Base-by-base conservation (phyloP, 2,113 vertebrate genomes). In the Casuarius casuarius region DNA sequence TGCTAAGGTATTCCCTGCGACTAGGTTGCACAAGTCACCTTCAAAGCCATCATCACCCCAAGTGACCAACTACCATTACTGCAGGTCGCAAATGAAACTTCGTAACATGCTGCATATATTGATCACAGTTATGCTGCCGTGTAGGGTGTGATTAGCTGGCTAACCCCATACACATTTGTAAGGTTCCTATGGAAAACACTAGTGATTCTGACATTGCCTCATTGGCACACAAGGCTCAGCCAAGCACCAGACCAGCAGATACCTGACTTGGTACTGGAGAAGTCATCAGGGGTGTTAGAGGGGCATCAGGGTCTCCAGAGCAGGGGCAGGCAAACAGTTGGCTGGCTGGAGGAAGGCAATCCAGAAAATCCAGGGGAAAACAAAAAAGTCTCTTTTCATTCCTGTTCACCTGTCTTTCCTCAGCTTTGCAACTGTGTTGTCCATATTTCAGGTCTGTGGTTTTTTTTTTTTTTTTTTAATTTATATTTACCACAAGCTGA, bases 11-110 rank as follows among this genome's bases (percentile, higher is more conserved):
- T 19, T 72, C 33, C 84, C 73, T 46, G 9, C 10, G 59, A 91
- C 65, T 61, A 68, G 48, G 14, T 11, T 58, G 54, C 61, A 61
- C 40, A 72, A 86, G 33, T 33, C 15, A 38, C 71, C 62, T 77
- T 73, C n/a, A 68, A 65, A 74, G 12, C 1, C 3, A n/a, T 3
- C 4, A 2, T 23, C 67, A 48, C 44, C 19, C 26, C 0, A 0
- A 61, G 58, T 6, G 70, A 68, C 56, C 46, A 29, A 74, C 54
- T 33, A 22, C 44, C 1, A 1, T 35, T 52, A 48, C 2, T 29
- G 38, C 65, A 33, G 29, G 15, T 74, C 59, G 46, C 17, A 33
- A 14, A 42, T 9, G 23, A 72, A 78, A 40, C 29, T 54, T 48
- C n/a, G 22, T 1, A 63, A n/a, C 5, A 0, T 10, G 23, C 15